Base-by-base conservation (phyloP, 2,888 invertebrate species). In the Ormia ochracea region DNA sequence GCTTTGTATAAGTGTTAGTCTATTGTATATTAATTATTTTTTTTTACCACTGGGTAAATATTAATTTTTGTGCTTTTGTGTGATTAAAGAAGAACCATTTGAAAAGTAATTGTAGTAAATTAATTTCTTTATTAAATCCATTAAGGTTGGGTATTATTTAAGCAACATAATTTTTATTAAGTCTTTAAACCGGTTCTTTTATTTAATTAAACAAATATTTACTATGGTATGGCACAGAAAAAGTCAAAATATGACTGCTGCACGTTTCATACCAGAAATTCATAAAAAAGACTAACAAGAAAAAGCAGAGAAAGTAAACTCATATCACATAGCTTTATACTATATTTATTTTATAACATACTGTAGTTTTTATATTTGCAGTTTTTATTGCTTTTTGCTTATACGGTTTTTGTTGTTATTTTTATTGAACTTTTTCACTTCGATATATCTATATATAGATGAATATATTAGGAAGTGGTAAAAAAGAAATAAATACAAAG, bases 241-340 rank as follows among this genome's bases (percentile, higher is more conserved):
- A 6, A 59, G 12, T 12, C 12, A 41, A 63, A 48, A 66, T 41
- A 38, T 65, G 38, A 38, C 9, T 28, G 26, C 33, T 48, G 17
- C 38, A 70, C 41, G 48, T 52, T 61, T 43, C 33, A 23, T 59
- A 33, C 41, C 14, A 59, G 7, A 68, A 59, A 68, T 52, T 52
- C 41, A 41, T 17, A 38, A 38, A 12, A 19, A 58, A 41, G 33
- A 12, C 21, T 45, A 21, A 14, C 41, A 23, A 65, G 59, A 58
- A 12, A 63, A 28, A 52, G 23, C 76, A 72, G 80, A 73, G 80
- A 80, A 80, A 80, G 80, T 76, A 80, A 80, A 80, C 36, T 52
- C 68, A 52, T 68, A 76, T 66, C 50, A 58, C 10, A n/a, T 2
- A 36, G 26, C 56, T 68, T 76, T 66, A 63, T 66, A 33, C 66